phyloP scores from a whole-genome alignment of 1,140 invertebrate species.

The Meloidogyne floridensis region DNA sequence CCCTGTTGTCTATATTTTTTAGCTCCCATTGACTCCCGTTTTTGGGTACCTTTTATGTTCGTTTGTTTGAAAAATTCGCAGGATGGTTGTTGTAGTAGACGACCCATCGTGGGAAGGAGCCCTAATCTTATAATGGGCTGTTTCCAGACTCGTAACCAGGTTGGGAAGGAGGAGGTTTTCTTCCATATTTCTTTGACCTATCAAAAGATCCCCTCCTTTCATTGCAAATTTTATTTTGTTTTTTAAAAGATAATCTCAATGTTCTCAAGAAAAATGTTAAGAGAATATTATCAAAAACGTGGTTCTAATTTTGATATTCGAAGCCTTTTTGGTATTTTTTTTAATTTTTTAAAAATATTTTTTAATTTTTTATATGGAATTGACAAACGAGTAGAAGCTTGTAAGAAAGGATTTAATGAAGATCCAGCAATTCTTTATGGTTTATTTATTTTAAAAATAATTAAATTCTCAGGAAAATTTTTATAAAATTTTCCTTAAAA shows the following conservation, averaged over 20 bases:
- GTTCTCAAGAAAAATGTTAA: constrained; percentile 33
- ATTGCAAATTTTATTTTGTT: too few species aligned
- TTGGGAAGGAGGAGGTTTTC: too few species aligned
- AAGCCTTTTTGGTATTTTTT: constrained; percentile 36
- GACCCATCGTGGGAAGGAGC: too few species aligned
- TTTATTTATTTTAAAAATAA: not conserved
- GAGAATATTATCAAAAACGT: constrained; percentile 39
- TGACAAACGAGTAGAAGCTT: constrained; percentile 48
- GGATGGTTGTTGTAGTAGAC: too few species aligned
- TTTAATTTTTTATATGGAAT: constrained; percentile 28
- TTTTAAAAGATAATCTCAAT: constrained; percentile 39
- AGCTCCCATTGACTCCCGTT: too few species aligned
- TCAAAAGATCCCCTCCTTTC: too few species aligned
- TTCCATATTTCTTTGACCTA: too few species aligned
- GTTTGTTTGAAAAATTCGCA: too few species aligned
- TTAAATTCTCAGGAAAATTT: not conserved
- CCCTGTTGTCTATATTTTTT: too few species aligned
- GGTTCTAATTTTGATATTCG: constrained; percentile 52
- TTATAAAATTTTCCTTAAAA: not conserved
- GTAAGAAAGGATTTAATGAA: constrained; percentile 50
- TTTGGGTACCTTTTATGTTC: too few species aligned
- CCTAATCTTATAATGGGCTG: too few species aligned
- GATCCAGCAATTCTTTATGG: constrained; percentile 50
- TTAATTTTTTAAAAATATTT: not conserved
- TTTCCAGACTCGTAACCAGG: too few species aligned